These are phyloP conservation scores for Pongo abelii DNA, from an alignment of 2,113 vertebrate species.

Conservation along the genomic window DNA sequence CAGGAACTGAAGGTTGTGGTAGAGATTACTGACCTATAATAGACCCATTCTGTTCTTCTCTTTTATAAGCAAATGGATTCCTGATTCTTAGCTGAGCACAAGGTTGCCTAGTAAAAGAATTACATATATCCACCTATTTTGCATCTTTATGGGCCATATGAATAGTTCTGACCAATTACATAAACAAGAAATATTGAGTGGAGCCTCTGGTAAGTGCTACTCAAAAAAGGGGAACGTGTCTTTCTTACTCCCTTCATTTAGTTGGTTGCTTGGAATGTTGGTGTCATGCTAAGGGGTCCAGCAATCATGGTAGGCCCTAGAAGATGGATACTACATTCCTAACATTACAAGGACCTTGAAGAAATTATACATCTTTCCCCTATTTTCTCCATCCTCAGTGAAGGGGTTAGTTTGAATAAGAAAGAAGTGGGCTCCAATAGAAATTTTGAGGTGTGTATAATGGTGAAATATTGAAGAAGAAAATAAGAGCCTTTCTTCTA, in stretches of 20 bases:
- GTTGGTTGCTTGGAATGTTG: background rate
- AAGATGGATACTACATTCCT: background rate
- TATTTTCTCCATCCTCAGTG: background rate
- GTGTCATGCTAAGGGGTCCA: background rate
- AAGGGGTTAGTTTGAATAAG: background rate
- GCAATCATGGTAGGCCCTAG: background rate
- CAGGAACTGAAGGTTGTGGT: background rate
- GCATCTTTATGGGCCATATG: background rate
- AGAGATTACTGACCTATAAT: too few species aligned
- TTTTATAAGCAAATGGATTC: background rate
- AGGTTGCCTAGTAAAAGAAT: background rate
- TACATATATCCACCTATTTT: background rate
- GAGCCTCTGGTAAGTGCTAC: background rate
- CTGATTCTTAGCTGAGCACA: background rate
- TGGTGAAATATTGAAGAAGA: background rate
- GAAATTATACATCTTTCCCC: background rate
- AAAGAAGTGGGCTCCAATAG: background rate
- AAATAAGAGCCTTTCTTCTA: background rate
- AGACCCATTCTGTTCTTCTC: background rate
- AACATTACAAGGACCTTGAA: background rate
- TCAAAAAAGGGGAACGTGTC: background rate
- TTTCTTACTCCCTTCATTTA: background rate
- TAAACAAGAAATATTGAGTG: background rate
- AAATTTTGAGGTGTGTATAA: background rate
- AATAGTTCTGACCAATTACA: background rate